These are phyloP conservation scores for Xiphophorus couchianus DNA, from an alignment of 2,113 vertebrate species.

Conservation along the genomic window DNA sequence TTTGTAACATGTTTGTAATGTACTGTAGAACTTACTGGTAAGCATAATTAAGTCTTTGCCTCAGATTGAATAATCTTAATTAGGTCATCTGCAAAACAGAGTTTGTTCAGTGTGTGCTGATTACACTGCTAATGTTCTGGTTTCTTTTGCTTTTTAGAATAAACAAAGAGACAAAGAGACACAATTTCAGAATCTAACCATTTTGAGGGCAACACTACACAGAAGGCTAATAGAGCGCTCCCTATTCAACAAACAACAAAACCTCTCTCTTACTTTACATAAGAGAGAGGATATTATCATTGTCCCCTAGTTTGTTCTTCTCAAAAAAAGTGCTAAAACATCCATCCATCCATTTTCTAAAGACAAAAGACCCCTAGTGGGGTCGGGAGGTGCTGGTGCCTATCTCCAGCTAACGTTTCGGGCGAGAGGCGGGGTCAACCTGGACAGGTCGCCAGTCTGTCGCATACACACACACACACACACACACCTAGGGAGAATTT, in stretches of 20 bases:
- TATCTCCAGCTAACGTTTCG: too few species aligned
- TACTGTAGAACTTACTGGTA: background rate
- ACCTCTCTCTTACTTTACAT: background rate
- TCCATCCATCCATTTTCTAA: background rate
- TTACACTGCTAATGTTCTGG: too few species aligned
- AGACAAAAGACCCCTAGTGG: too few species aligned
- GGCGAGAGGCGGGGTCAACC: too few species aligned
- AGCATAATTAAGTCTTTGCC: background rate
- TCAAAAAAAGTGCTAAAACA: background rate
- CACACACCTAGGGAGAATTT: too few species aligned
- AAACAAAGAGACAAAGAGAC: background rate
- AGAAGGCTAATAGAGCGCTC: background rate
- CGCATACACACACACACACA: too few species aligned
- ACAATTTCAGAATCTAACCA: background rate
- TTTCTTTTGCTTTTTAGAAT: background rate
- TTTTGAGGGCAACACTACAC: background rate
- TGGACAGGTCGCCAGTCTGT: too few species aligned
- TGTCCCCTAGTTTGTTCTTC: background rate
- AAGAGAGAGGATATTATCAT: background rate
- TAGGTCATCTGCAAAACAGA: background rate
- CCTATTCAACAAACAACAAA: background rate
- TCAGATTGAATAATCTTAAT: background rate
- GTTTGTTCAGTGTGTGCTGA: too few species aligned
- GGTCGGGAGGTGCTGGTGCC: too few species aligned
- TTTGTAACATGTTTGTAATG: background rate